Evolutionary conservation across 1,140 invertebrate genomes (phyloP).

Genomic region (Drosophila asahinai): DNA sequence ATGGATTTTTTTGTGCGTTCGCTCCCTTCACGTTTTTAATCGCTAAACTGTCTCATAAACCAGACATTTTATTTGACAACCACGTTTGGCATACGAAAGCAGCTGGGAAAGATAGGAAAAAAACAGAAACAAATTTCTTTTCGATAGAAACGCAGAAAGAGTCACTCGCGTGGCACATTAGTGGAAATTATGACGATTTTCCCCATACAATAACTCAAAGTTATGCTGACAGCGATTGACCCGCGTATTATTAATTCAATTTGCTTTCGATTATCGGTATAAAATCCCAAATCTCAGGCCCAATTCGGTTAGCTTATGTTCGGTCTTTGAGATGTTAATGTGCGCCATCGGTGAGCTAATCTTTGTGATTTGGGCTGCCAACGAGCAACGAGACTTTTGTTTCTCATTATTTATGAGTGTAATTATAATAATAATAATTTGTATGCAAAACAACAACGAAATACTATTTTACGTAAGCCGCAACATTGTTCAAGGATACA

Average conservation of each 20-base stretch:
- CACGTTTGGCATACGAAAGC: conserved; percentile 70
- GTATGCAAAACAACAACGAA: conserved; percentile 45
- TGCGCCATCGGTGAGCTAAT: conserved; percentile 55
- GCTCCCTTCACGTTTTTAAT: conserved; percentile 60
- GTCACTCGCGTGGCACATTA: conserved; percentile 64
- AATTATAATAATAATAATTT: conserved; percentile 62
- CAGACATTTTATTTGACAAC: conserved; percentile 80
- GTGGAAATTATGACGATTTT: conserved; percentile 79
- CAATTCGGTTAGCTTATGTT: conserved; percentile 41
- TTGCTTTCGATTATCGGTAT: conserved; percentile 72
- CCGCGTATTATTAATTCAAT: conserved; percentile 77
- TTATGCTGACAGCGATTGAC: conserved; percentile 66
- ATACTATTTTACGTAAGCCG: conserved; percentile 32
- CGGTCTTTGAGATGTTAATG: conserved; percentile 66
- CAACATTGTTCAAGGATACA: conserved; percentile 15
- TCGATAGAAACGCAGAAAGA: conserved; percentile 58
- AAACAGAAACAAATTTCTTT: conserved; percentile 67
- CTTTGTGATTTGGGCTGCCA: conserved; percentile 47
- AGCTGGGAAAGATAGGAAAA: conserved; percentile 12
- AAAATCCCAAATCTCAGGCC: conserved; percentile 21
- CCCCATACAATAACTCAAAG: conserved; percentile 74
- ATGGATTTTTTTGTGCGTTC: conserved; percentile 48
- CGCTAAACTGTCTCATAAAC: conserved; percentile 83
- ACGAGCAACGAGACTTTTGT: conserved; percentile 46
- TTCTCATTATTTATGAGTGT: conserved; percentile 40